phyloP scores from a whole-genome alignment of 2,797 vertebrate genomes.

The Acanthornis magna region DNA sequence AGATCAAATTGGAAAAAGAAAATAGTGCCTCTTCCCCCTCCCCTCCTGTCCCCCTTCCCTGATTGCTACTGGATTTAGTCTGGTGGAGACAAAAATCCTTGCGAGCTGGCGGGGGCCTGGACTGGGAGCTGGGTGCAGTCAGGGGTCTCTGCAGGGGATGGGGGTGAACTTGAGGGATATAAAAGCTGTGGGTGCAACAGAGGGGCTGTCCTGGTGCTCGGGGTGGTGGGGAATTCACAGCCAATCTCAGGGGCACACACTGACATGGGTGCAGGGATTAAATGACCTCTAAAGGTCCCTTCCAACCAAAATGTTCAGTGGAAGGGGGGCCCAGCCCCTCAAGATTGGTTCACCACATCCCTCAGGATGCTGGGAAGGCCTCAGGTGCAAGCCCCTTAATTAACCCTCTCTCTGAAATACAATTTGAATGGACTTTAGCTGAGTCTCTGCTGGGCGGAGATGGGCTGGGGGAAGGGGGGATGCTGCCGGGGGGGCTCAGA shows the following conservation, averaged over 20 bases:
- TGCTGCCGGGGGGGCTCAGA: neutral
- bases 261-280: rapidly evolving
- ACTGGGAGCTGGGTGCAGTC: neutral
- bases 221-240: neutral
- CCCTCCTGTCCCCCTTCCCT: neutral
- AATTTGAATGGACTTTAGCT: neutral
- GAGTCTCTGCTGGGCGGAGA: neutral
- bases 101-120: rapidly evolving
- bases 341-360: neutral
- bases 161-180: rapidly evolving
- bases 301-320: neutral
- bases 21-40: neutral
- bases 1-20: neutral
- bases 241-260: neutral
- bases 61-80: neutral
- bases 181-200: neutral
- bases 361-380: neutral
- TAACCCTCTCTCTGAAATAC: neutral
- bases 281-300: neutral
- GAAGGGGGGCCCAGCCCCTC: neutral
- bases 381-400: neutral
- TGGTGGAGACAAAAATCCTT: neutral
- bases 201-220: neutral
- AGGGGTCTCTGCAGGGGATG: neutral
- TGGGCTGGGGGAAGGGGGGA: rapidly evolving